phyloP scores from a whole-genome alignment of 2,113 vertebrate species.

The Plestiodon gilberti region DNA sequence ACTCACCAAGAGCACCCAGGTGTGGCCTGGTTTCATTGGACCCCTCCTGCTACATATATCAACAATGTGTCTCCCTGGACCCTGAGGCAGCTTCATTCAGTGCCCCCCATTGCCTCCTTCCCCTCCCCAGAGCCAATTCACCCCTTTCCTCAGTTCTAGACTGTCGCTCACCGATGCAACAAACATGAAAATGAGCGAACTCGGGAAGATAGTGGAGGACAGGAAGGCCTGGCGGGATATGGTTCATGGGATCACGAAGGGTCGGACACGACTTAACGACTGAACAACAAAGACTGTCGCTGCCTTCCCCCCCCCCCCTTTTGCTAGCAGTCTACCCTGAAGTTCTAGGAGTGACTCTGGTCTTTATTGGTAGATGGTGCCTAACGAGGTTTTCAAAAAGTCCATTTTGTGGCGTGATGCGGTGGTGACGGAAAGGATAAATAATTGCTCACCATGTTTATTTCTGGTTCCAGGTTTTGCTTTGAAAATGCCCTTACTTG shows the following conservation, averaged over 20 bases:
- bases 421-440: not conserved
- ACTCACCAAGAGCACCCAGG: not conserved
- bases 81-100: not conserved
- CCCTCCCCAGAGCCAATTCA: not conserved
- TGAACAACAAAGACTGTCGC: too few relatives aligned
- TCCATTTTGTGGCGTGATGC: not conserved
- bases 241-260: too few relatives aligned
- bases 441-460: slow-evolving; percentile 9
- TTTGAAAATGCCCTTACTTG: slow-evolving; percentile 23
- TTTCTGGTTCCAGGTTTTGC: slow-evolving; percentile 12
- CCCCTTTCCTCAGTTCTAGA: not conserved
- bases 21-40: not conserved
- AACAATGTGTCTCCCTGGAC: not conserved
- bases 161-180: too few relatives aligned
- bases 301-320: too few relatives aligned
- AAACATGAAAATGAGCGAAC: too few relatives aligned
- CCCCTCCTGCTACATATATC: not conserved
- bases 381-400: not conserved
- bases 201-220: too few relatives aligned
- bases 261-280: too few relatives aligned
- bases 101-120: not conserved
- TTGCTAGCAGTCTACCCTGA: not conserved
- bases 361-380: not conserved
- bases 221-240: too few relatives aligned
- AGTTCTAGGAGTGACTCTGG: not conserved